A percentile compares a stretch with the other conserved stretches of the same genome.
These are phyloP conservation scores for Nasonia oneida DNA, from an alignment of 2,888 invertebrate species.

Conservation along the genomic window DNA sequence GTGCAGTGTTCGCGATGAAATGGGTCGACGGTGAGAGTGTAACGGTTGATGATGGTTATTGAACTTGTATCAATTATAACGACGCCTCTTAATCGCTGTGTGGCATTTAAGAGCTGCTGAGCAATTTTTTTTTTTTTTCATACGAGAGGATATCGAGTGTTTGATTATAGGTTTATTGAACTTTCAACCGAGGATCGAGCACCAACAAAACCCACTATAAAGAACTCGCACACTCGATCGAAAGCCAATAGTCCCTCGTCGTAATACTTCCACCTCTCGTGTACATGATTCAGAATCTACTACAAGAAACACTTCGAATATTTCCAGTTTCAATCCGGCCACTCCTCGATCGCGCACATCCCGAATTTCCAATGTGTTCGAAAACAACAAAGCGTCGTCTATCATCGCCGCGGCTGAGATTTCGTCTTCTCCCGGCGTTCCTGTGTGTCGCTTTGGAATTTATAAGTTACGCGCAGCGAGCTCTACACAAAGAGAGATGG, in stretches of 20 bases:
- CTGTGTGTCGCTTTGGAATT: background rate
- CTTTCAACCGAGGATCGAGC: no score
- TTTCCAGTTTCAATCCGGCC: background rate
- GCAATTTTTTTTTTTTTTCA: no score
- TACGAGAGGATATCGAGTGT: no score
- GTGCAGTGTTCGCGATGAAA: background rate
- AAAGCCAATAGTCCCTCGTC: no score
- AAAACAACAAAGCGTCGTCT: background rate
- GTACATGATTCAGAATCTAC: no score
- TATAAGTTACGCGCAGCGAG: conserved; percentile 13
- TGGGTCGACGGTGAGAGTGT: background rate
- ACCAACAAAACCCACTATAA: no score
- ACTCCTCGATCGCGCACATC: no score
- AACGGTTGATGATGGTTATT: background rate
- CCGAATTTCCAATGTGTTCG: background rate
- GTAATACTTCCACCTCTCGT: no score
- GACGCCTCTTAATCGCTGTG: background rate
- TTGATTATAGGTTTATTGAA: no score
- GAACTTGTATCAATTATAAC: background rate
- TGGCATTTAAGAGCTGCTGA: no score
- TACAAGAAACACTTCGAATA: background rate
- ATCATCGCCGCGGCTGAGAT: background rate
- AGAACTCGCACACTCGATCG: no score
- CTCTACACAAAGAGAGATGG: background rate
- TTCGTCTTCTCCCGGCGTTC: background rate